Evolutionary conservation across 2,113 vertebrate genomes (phyloP).

Genomic region (Noturus placidus): DNA sequence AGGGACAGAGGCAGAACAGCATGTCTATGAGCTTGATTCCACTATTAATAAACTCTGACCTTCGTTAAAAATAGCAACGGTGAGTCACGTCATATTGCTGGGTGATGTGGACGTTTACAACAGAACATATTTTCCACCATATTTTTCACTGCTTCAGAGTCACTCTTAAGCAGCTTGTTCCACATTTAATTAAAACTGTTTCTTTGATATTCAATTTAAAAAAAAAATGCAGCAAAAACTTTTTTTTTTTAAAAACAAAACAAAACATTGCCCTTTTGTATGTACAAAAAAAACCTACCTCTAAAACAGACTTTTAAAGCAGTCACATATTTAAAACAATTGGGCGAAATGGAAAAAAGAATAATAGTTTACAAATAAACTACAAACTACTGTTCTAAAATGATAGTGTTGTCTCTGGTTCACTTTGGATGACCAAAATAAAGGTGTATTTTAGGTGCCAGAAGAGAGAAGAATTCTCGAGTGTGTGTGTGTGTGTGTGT

Average conservation of each 20-base stretch:
- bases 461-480: slow-evolving; percentile 36
- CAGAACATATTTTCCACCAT: background rate
- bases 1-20: slow-evolving; percentile 36
- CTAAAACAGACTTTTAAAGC: slow-evolving; percentile 54
- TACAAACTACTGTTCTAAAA: slow-evolving; percentile 53
- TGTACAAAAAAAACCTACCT: slow-evolving; percentile 71
- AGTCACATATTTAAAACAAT: slow-evolving; percentile 57
- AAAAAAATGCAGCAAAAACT: slow-evolving; percentile 45
- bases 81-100: slow-evolving; percentile 31
- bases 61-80: slow-evolving; percentile 28
- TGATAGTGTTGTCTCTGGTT: slow-evolving; percentile 61
- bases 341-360: background rate
- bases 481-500: slow-evolving; percentile 40
- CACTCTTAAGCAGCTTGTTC: slow-evolving; percentile 35
- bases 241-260: slow-evolving; percentile 48
- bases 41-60: slow-evolving; percentile 39
- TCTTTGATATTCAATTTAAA: slow-evolving; percentile 27
- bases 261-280: slow-evolving; percentile 36
- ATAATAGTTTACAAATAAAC: slow-evolving; percentile 46
- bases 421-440: slow-evolving; percentile 55
- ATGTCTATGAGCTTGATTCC: slow-evolving; percentile 32
- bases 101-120: slow-evolving; percentile 29
- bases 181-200: slow-evolving; percentile 43
- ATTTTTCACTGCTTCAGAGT: slow-evolving; percentile 36
- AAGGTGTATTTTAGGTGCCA: slow-evolving; percentile 44